These are phyloP conservation scores for Gouania willdenowi DNA, from an alignment of 2,797 vertebrate species.

Conservation along the genomic window DNA sequence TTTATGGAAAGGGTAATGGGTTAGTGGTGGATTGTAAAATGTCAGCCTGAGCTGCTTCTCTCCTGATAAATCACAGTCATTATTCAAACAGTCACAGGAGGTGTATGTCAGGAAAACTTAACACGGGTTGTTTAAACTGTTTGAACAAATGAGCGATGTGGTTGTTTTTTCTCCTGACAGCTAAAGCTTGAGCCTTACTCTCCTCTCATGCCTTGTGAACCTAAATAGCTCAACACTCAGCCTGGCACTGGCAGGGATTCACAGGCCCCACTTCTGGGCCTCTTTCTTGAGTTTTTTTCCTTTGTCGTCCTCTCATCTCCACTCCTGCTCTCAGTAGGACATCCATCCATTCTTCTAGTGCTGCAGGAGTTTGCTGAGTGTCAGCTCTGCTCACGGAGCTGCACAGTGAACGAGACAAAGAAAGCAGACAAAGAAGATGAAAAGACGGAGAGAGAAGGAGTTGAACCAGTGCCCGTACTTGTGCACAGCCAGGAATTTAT, in stretches of 20 bases:
- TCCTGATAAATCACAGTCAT: background rate
- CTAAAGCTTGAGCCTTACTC: conserved; percentile 18
- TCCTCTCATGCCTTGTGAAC: conserved; percentile 38
- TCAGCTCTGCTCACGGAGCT: conserved; percentile 19
- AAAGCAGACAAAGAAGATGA: conserved; percentile 10
- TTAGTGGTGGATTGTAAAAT: background rate
- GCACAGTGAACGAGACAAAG: conserved; percentile 6
- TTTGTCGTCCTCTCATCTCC: conserved; percentile 28
- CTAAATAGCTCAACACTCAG: conserved; percentile 21
- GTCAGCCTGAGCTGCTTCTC: background rate
- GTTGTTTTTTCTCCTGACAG: conserved; percentile 5
- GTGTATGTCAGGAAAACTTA: conserved; percentile 3
- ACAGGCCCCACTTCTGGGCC: conserved; percentile 6
- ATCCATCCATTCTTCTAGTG: conserved; percentile 54
- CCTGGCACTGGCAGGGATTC: conserved; percentile 26
- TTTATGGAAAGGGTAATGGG: too few species aligned
- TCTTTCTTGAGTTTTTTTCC: conserved; percentile 12
- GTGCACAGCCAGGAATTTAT: background rate
- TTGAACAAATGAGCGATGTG: conserved; percentile 9
- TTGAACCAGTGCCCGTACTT: background rate
- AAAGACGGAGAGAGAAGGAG: background rate
- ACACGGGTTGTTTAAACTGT: background rate
- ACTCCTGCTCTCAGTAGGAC: conserved; percentile 50
- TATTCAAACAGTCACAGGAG: background rate
- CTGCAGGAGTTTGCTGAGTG: conserved; percentile 40